These are phyloP conservation scores for Neogale vison DNA, from an alignment of 2,113 vertebrate species.

Conservation along the genomic window DNA sequence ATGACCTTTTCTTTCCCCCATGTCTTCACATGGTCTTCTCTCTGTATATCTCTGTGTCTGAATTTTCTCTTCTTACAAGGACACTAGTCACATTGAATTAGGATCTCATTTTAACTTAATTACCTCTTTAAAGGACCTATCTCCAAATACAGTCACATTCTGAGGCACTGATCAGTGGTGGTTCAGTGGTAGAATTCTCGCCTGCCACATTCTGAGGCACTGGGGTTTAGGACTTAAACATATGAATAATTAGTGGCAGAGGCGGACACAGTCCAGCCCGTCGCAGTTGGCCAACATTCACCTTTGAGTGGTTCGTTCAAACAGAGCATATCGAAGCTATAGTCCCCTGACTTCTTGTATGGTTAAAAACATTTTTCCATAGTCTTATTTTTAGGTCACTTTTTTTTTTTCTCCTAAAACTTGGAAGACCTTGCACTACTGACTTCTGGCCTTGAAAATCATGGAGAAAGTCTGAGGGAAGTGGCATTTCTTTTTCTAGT, in stretches of 20 bases:
- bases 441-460: background rate
- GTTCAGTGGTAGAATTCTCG: no score
- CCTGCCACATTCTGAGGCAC: background rate
- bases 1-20: rapidly evolving
- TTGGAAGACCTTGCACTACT: background rate
- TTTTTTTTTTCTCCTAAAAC: background rate
- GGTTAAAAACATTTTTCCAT: background rate
- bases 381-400: background rate
- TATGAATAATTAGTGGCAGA: background rate
- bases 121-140: background rate
- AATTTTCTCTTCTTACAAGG: background rate
- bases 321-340: background rate
- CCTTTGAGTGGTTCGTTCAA: background rate
- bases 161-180: background rate
- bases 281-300: background rate
- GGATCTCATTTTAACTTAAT: background rate
- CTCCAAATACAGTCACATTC: background rate
- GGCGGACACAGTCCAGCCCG: background rate
- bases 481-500: background rate
- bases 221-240: background rate
- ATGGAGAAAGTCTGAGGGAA: background rate
- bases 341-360: background rate
- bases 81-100: background rate
- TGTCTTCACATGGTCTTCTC: background rate
- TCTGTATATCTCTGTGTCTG: no score